These are phyloP conservation scores for Atherinosoma microstoma DNA, from an alignment of 2,797 vertebrate species.

Conservation along the genomic window DNA sequence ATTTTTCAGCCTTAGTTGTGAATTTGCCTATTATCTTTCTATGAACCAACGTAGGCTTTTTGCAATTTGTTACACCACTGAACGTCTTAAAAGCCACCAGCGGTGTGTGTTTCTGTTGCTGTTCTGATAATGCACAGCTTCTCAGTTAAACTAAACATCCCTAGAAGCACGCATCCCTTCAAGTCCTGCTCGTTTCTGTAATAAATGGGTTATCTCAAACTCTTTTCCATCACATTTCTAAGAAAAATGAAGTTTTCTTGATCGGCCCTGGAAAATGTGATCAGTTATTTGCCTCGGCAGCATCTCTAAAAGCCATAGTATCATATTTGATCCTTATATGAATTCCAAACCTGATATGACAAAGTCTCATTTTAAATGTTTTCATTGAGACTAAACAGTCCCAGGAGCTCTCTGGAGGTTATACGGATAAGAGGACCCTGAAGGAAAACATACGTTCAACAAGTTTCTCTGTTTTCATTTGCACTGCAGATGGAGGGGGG, in stretches of 20 bases:
- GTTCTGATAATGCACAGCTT: not conserved
- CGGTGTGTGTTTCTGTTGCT: not conserved
- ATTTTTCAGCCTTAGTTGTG: not conserved
- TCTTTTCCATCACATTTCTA: not conserved
- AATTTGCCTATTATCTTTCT: not conserved
- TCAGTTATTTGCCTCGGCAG: not conserved
- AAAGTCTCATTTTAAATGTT: not conserved
- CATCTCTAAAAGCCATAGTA: not conserved
- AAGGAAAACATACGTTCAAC: not conserved
- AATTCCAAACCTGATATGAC: too few relatives aligned
- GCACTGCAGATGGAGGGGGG: too few relatives aligned
- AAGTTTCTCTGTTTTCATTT: not conserved
- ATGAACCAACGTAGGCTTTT: not conserved
- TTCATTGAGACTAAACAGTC: not conserved
- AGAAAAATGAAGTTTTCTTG: not conserved
- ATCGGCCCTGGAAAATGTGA: not conserved
- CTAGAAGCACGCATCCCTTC: not conserved
- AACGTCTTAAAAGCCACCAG: not conserved
- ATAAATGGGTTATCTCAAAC: not conserved
- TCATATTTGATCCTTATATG: not conserved
- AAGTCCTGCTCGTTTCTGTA: not conserved
- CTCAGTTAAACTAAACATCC: not conserved
- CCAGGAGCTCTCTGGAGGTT: not conserved
- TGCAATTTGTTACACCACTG: not conserved
- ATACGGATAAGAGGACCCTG: not conserved